Conservation (phyloP, 2,797 vertebrate species). For the Acanthornis magna region DNA sequence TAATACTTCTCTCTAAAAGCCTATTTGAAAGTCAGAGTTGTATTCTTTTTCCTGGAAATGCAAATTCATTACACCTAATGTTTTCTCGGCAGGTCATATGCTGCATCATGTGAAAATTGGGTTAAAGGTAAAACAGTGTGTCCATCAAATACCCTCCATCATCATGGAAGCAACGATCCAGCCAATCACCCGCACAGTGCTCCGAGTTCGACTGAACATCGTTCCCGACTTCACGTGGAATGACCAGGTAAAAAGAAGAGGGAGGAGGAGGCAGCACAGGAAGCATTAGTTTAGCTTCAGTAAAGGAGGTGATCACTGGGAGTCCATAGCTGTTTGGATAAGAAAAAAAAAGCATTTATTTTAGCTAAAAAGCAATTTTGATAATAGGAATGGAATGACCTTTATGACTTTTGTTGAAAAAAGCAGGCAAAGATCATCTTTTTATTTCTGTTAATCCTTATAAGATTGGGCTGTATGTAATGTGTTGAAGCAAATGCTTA, state of each 20-base stretch:
- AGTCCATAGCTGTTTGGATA: neutral
- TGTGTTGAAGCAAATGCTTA: neutral
- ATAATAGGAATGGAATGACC: neutral
- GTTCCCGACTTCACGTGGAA: conserved; percentile 92
- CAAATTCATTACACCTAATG: conserved; percentile 59
- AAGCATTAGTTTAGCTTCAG: neutral
- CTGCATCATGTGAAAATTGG: conserved; percentile 96
- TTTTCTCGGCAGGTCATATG: conserved; percentile 90
- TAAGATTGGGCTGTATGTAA: neutral
- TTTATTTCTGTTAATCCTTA: neutral
- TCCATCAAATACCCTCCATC: conserved; percentile 93
- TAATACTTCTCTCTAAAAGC: conserved; percentile 64
- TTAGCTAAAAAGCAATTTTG: neutral
- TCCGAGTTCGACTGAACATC: conserved; percentile 87
- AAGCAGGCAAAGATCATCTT: neutral
- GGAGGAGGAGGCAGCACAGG: fast-evolving
- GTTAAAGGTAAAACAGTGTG: conserved; percentile 92
- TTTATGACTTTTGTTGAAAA: neutral
- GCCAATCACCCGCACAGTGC: conserved; percentile 95
- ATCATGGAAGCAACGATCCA: conserved; percentile 92
- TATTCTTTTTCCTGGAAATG: conserved; percentile 62
- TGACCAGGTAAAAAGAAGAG: conserved; percentile 86
- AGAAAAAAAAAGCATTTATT: neutral
- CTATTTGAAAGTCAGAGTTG: conserved; percentile 71
- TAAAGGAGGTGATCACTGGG: neutral